Base-by-base conservation (phyloP, 1,140 invertebrate genomes). In the Diorhabda sublineata region DNA sequence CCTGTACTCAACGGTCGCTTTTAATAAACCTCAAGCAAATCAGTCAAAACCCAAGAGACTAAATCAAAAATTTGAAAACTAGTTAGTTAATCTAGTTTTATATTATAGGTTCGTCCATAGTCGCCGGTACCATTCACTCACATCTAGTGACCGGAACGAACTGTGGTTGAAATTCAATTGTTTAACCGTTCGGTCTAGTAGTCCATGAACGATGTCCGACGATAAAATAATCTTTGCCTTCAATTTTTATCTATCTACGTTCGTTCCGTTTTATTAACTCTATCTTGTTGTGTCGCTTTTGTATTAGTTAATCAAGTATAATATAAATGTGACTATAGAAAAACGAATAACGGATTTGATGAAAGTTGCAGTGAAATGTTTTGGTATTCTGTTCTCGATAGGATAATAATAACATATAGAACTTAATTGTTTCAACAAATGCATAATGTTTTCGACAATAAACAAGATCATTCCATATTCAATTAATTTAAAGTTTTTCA, bases 111-210 rank as follows among this genome's bases (percentile, higher is more conserved):
- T 52, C 47, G n/a, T n/a, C 47, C 47, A 52, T 52, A 6, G 47
- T 6, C 47, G 41, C 65, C 65, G 65, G 43, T 60, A 67, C 58
- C 45, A 67, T 45, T 67, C 65, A 45, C 59, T 44, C 58, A 42
- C 5, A 67, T 67, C 58, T 60, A 60, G 65, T 67, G 65, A 67
- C 65, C 65, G 65, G 58, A 67, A 67, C 65, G 65, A 47, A 60
- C 58, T 67, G 65, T 60, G 65, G 65, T 67, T 67, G 58, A 67
- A 67, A 60, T 65, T 67, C 65, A 67, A 67, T 67, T 67, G 65
- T 67, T 67, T 67, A 56, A 67, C 65, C 65, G 65, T 60, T n/a
- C 57, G 43, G 65, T 60, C 58, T 67, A 58, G 65, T 67, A 67
- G 65, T 59, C 56, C 58, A 56, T 67, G 65, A 60, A 59, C 57